A percentile compares a stretch with the other conserved stretches of the same genome.
These are phyloP conservation scores for Xenentodon cancila DNA, from an alignment of 2,797 vertebrate species.

Conservation along the genomic window DNA sequence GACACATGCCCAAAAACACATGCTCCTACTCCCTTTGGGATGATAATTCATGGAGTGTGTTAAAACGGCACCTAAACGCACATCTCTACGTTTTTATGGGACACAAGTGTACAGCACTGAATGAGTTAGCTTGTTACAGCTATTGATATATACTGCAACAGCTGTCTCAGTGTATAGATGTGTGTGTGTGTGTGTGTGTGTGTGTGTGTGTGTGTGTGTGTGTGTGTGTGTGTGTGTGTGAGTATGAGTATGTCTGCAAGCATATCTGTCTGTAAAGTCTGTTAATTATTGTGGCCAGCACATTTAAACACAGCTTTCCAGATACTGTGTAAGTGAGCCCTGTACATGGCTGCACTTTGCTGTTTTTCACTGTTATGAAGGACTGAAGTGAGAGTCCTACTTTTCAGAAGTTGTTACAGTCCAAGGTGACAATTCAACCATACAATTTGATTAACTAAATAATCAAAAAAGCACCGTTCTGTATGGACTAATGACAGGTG, in stretches of 20 bases:
- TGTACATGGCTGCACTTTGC: conserved; percentile 27
- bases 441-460: no score
- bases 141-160: conserved; percentile 73
- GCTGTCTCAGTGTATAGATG: conserved; percentile 61
- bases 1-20: conserved; percentile 38
- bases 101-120: conserved; percentile 56
- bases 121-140: conserved; percentile 64
- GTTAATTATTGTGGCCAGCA: conserved; percentile 45
- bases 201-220: conserved; percentile 29
- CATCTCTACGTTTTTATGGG: conserved; percentile 75
- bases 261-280: conserved; percentile 45
- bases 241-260: conserved; percentile 39
- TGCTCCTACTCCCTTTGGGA: conserved; percentile 51
- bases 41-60: conserved; percentile 68
- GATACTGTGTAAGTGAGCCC: conserved; percentile 28
- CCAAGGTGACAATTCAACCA: not conserved
- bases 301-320: conserved; percentile 51
- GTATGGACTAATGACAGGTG: no score
- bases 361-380: conserved; percentile 2
- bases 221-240: conserved; percentile 23
- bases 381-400: not conserved
- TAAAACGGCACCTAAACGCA: conserved; percentile 70
- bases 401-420: not conserved
- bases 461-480: no score
- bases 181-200: conserved; percentile 18